Evolutionary conservation across 1,140 invertebrate species (phyloP).

Genomic region (Stegodyphus dumicola): DNA sequence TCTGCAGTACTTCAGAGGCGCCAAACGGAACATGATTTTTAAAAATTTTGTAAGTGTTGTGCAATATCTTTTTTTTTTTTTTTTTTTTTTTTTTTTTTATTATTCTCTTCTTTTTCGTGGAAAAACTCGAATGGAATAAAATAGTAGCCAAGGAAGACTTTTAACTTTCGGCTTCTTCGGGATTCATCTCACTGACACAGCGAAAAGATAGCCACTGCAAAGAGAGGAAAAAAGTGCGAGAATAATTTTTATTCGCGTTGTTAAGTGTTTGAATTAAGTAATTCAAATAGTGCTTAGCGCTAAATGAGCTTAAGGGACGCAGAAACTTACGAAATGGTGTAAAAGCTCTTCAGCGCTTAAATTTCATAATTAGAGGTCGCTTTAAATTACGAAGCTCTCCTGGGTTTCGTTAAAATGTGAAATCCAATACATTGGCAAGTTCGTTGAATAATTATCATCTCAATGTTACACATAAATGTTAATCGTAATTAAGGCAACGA

Average conservation of each 20-base stretch:
- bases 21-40: background rate
- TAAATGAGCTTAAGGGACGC: background rate
- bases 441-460: too few species aligned
- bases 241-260: background rate
- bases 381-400: too few species aligned
- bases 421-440: too few species aligned
- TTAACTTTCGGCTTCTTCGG: conserved; percentile 8
- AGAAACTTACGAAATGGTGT: background rate
- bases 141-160: background rate
- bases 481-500: too few species aligned
- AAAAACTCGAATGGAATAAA: background rate
- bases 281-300: background rate
- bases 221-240: background rate
- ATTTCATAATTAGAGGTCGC: too few species aligned
- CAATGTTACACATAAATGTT: too few species aligned
- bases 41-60: background rate
- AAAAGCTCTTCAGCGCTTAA: too few species aligned
- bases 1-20: conserved; percentile 38
- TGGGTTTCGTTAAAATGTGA: too few species aligned
- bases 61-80: background rate
- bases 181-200: background rate
- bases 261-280: background rate
- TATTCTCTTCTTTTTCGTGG: background rate
- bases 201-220: background rate
- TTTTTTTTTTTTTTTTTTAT: too few species aligned